Evolutionary conservation across 2,888 invertebrate species (phyloP), one percentile per base, ranked within the genome.

Genomic region (Heliconius cydno): DNA sequence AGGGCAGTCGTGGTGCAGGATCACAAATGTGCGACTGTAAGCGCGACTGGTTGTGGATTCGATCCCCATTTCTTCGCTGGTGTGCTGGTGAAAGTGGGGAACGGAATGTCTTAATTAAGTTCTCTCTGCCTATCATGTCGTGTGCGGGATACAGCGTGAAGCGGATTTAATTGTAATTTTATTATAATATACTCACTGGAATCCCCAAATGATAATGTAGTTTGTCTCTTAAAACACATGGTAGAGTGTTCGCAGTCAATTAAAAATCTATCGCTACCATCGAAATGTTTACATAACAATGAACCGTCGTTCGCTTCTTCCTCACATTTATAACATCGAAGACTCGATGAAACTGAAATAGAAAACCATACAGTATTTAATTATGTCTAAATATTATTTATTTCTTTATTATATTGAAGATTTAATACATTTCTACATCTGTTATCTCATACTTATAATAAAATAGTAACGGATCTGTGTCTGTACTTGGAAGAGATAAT

Each of bases 191-290:
- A 92, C 96, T 95, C 90, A 97, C 97, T 90, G 90, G 96, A 96
- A 85, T 96, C 96, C 77, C 96, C 95, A 82, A 97, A 93, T 78
- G 96, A 90, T 60, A 96, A 92, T 30, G 95, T 94, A 68, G 95
- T 96, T 60, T 96, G 95, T 86, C 95, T 96, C 89, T 98, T 98
- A 90, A 96, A 96, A 88, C 98, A 98, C 94, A 97, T 96, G 28
- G 97, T 97, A 0, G 98, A 98, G 84, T 95, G 96, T 7, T 96
- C 96, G 88, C 98, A 98, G 72, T 96, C 95, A 0, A 95, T 94
- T 81, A 96, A 92, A 89, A 95, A 98, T 6, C 92, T 91, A 9
- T 96, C 96, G 85, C 96, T 96, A 68, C 85, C 83, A 88, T 97
- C 96, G 87, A 98, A 98, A 83, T 96, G 95, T n/a, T 96, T 95